Base-by-base conservation (phyloP, 2,113 vertebrate species). In the Actenoides lindsayi region DNA sequence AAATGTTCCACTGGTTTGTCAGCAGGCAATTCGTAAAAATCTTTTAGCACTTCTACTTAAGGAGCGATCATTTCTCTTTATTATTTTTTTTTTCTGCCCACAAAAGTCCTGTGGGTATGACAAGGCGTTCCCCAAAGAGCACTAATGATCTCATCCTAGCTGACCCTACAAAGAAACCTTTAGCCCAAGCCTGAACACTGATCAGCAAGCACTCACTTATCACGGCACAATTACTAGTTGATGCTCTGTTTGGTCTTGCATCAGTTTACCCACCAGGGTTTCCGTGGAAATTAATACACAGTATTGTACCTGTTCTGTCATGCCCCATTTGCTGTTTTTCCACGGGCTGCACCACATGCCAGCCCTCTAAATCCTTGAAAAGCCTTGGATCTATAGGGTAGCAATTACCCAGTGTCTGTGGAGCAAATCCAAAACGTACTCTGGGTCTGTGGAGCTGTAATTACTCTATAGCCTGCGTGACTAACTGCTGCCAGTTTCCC, bases 1-100 rank as follows among this genome's bases (percentile, higher is more conserved):
- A 95, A 63, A 87, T 63, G 87, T 93, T 96, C 96, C 91, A 89
- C 91, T 93, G 83, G 11, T 80, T 87, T 89, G 83, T 94, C 96
- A 96, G 81, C 93, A 94, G 91, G 93, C 91, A 85, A 31, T 56
- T 62, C 87, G 77, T 89, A 84, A 93, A 92, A 93, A 67, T 89
- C 89, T 89, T 89, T 90, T 82, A 85, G 86, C 95, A 70, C 91
- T 95, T 92, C 84, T 67, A 63, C 81, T 95, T 89, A 77, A 76
- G 11, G 53, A 95, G 33, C 2, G 44, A 71, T 92, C 27, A 2
- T 80, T 51, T 31, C 37, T 12, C 33, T 25, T 80, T 54, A 21
- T 48, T 48, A 41, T 75, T 86, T 68, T 31, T 37, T 19, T 48
- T 27, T 80, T 54, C 41, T 91, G 17, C 41, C 93, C 81, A 9